These are phyloP conservation scores for Nothura maculosa DNA, from an alignment of 2,797 vertebrate genomes.

Conservation along the genomic window DNA sequence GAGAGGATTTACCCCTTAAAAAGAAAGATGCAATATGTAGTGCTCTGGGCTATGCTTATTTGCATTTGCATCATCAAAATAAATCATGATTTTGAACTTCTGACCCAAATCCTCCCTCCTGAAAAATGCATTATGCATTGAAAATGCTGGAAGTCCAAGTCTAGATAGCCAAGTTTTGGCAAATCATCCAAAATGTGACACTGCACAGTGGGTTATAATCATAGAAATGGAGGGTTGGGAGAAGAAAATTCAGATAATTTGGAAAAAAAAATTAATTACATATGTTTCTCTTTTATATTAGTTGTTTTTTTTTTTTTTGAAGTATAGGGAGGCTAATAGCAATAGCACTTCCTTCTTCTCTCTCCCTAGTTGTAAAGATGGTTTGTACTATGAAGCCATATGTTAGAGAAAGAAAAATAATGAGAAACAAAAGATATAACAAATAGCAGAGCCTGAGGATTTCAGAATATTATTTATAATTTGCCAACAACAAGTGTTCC, in stretches of 20 bases:
- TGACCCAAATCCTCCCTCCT: background rate
- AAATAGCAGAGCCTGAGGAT: background rate
- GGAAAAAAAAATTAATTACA: background rate
- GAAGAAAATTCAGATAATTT: background rate
- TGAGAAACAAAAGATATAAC: background rate
- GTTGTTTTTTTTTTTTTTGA: background rate
- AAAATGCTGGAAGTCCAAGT: background rate
- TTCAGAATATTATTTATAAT: background rate
- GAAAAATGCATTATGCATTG: background rate
- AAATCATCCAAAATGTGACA: background rate
- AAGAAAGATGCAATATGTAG: background rate
- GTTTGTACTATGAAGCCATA: background rate
- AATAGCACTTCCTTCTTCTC: background rate
- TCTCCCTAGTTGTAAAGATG: background rate
- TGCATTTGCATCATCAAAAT: background rate
- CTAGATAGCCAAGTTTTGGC: background rate
- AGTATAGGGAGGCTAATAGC: background rate
- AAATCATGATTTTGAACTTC: background rate
- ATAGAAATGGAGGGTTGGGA: background rate
- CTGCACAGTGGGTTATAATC: background rate
- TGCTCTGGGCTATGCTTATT: background rate
- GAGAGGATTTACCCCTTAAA: background rate
- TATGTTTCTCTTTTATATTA: background rate
- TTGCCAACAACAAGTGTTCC: background rate
- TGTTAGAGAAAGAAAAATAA: background rate